phyloP scores from a whole-genome alignment of 2,888 invertebrate genomes.

The Clistopyga incitator region DNA sequence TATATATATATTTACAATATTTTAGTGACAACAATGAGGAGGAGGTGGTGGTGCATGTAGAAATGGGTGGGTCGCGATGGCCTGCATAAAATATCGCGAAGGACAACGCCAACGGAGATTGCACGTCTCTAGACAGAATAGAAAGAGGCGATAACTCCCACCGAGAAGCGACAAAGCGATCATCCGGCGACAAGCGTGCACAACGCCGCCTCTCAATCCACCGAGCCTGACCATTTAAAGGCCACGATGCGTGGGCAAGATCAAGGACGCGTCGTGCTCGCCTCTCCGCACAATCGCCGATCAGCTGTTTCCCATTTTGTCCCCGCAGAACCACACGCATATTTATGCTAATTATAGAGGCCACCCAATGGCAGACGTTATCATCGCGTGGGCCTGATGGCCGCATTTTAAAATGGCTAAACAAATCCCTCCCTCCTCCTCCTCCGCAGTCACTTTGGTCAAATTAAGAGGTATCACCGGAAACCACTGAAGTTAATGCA shows the following conservation, averaged over 20 bases:
- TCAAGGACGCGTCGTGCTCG: conserved; percentile 73
- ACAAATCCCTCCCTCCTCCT: conserved; percentile 2
- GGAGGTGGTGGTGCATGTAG: conserved; percentile 19
- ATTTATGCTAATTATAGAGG: conserved; percentile 59
- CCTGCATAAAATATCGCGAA: conserved; percentile 56
- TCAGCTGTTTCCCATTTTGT: conserved; percentile 71
- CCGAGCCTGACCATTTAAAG: conserved; percentile 73
- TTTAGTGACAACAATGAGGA: conserved; percentile 17
- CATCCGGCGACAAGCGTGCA: conserved; percentile 7
- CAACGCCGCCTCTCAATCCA: conserved; percentile 46
- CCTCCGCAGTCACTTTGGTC: neutral
- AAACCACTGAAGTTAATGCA: neutral
- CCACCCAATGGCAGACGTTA: conserved; percentile 14
- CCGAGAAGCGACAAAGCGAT: conserved; percentile 47
- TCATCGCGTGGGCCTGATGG: conserved; percentile 15
- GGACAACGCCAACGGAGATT: conserved; percentile 62
- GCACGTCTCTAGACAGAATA: conserved; percentile 23
- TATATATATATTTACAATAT: neutral
- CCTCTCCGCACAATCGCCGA: conserved; percentile 14
- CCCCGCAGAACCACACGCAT: conserved; percentile 24
- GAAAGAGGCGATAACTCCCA: conserved; percentile 50
- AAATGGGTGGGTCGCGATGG: conserved; percentile 50
- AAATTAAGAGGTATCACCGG: neutral
- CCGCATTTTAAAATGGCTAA: conserved; percentile 22
- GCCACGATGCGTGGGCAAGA: conserved; percentile 75